phyloP scores from a whole-genome alignment of 2,888 invertebrate genomes.

The Trachelus tabidus region DNA sequence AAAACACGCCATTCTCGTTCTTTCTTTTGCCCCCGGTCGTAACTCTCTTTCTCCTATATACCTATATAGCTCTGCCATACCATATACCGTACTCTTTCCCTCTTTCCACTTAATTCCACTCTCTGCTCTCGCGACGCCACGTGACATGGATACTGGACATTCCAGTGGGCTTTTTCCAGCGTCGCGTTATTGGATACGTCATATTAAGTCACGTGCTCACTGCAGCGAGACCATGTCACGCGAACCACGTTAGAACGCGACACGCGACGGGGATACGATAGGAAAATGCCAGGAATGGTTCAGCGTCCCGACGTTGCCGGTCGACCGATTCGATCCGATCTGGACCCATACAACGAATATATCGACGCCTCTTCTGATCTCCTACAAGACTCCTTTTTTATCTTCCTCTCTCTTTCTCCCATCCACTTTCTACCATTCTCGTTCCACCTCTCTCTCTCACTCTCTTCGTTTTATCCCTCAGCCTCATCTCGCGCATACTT shows the following conservation, averaged over 20 bases:
- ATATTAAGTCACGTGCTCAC: conserved; percentile 29
- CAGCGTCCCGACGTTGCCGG: not conserved
- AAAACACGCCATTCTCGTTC: not conserved
- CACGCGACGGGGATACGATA: not conserved
- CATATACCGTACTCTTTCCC: conserved; percentile 15
- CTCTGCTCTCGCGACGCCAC: conserved; percentile 11
- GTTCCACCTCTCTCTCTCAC: not conserved
- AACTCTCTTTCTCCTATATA: not conserved
- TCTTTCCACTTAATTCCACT: conserved; percentile 4
- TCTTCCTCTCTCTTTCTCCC: not conserved
- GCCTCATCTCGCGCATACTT: not conserved
- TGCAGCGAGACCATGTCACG: not conserved
- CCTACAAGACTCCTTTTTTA: not conserved
- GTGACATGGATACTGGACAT: conserved; percentile 26
- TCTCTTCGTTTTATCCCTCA: not conserved
- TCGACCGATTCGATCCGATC: not conserved
- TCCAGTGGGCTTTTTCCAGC: conserved; percentile 14
- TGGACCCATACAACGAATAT: not conserved
- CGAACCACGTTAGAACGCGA: not conserved
- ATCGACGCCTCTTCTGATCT: not conserved
- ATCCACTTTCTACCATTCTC: not conserved
- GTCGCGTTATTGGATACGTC: conserved; percentile 35
- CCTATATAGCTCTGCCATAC: not conserved
- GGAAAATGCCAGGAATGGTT: not conserved
- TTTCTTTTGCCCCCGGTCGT: not conserved